phyloP scores from a whole-genome alignment of 2,113 vertebrate species.

The Thalassoma bifasciatum region DNA sequence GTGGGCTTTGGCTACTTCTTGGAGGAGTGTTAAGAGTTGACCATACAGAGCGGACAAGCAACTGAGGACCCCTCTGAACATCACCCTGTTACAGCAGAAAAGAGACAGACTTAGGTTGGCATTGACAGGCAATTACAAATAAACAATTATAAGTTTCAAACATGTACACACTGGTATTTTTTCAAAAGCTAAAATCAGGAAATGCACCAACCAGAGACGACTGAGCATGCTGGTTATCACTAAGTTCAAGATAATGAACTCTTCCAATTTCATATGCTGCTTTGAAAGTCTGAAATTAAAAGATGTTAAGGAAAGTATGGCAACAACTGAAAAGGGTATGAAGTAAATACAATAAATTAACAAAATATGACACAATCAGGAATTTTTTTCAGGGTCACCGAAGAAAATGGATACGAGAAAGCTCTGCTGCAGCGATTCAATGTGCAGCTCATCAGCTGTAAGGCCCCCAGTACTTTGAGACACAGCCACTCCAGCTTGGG shows the following conservation, averaged over 20 bases:
- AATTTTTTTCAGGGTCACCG: neutral
- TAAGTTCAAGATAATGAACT: constrained; percentile 90
- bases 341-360: neutral
- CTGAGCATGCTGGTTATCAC: constrained; percentile 89
- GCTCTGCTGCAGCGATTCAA: constrained; percentile 88
- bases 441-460: constrained; percentile 85
- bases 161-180: neutral
- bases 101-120: neutral
- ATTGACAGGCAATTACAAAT: neutral
- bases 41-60: constrained; percentile 85
- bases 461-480: constrained; percentile 91
- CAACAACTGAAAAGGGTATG: neutral
- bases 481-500: constrained; percentile 88
- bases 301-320: constrained; percentile 49
- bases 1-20: constrained; percentile 80
- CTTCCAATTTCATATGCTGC: constrained; percentile 86
- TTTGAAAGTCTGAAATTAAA: constrained; percentile 82
- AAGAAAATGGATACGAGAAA: constrained; percentile 91
- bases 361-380: neutral
- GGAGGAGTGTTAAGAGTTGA: constrained; percentile 74
- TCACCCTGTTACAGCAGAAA: constrained; percentile 82
- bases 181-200: neutral
- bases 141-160: neutral
- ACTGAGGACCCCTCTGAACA: constrained; percentile 85
- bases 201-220: constrained; percentile 90